Evolutionary conservation across 2,797 vertebrate species (phyloP).

Genomic region (Phylloscopus collybita): DNA sequence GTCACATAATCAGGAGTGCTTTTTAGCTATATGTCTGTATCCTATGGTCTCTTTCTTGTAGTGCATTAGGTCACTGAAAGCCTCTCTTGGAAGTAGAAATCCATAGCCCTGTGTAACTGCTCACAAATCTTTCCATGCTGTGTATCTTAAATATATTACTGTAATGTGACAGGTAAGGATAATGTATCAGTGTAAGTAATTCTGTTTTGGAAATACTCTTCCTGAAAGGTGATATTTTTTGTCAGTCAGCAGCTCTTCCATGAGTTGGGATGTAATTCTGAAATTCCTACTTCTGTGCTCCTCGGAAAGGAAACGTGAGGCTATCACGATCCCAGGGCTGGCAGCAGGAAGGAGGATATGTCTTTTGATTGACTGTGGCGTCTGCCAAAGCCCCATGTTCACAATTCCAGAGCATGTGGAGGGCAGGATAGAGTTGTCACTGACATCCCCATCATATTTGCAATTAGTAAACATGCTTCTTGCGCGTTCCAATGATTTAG

Average conservation of each 20-base stretch:
- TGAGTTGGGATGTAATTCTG: background rate
- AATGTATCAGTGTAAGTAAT: background rate
- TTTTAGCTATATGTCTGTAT: background rate
- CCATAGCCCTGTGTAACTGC: background rate
- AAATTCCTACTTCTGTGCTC: background rate
- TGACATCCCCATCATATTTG: background rate
- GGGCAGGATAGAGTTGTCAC: constrained; percentile 37
- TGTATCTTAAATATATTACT: background rate
- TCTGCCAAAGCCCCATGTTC: background rate
- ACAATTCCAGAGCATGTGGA: background rate
- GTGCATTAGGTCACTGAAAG: background rate
- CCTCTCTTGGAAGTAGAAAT: background rate
- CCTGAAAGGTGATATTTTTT: background rate
- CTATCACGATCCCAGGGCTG: background rate
- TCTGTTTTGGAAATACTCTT: background rate
- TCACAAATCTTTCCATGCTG: background rate
- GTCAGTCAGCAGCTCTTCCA: background rate
- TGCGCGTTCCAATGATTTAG: background rate
- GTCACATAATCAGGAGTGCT: background rate
- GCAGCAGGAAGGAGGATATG: rapidly evolving
- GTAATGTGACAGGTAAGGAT: background rate
- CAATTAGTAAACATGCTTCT: constrained; percentile 29
- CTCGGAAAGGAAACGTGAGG: background rate
- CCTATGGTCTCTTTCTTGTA: background rate
- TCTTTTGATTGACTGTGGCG: background rate